Evolutionary conservation across 2,113 vertebrate species (phyloP).

Genomic region (Mirounga angustirostris): DNA sequence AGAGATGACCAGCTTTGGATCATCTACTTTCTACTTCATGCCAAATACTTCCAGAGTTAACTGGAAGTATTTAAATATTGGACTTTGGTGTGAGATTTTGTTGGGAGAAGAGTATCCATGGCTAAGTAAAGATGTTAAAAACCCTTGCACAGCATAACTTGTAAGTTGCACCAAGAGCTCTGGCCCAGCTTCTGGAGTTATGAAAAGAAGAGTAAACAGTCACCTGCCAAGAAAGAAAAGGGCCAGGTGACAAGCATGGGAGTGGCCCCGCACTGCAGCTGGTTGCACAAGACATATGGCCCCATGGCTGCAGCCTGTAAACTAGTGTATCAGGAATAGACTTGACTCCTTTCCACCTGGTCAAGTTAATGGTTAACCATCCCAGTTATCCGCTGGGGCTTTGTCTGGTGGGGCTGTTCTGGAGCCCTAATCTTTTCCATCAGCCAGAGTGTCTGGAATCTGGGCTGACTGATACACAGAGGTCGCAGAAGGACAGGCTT

Average conservation of each 20-base stretch:
- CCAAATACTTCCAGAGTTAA: not conserved
- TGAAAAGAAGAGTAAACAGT: not conserved
- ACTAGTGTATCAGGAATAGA: not conserved
- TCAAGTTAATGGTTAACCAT: constrained; percentile 5
- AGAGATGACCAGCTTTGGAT: not conserved
- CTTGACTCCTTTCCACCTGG: not conserved
- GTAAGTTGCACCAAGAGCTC: not conserved
- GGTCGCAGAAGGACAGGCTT: not conserved
- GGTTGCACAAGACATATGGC: not conserved
- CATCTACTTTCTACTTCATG: not conserved
- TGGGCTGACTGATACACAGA: not conserved
- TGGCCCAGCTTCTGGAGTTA: not conserved
- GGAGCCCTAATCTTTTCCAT: not conserved
- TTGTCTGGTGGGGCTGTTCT: not conserved
- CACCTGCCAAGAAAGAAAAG: not conserved
- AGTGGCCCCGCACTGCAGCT: not conserved
- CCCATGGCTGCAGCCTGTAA: not conserved
- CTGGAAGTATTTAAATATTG: not conserved
- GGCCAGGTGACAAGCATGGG: not conserved
- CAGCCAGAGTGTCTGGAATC: not conserved
- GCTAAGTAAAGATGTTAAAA: constrained; percentile 32
- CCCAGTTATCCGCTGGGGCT: not conserved
- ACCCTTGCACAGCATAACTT: not conserved
- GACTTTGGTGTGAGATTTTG: not conserved
- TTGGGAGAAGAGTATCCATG: not conserved